Percentiles rank a stretch among this genome's conserved stretches.
Evolutionary conservation across 2,113 vertebrate species (phyloP).

Genomic region (Pyrgilauda ruficollis): DNA sequence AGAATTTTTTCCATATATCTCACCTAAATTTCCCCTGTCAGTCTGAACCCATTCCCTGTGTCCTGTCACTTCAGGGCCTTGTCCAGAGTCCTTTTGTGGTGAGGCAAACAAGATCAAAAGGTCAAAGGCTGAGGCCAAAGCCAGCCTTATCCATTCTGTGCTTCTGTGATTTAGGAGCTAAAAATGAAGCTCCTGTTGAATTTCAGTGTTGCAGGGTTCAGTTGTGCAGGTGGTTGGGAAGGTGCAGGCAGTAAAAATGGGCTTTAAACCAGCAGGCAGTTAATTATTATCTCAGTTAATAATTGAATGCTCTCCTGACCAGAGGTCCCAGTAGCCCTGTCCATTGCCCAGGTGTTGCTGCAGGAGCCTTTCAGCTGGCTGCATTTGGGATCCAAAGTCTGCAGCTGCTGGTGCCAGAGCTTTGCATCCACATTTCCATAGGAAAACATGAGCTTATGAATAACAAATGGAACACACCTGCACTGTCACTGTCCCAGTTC

Average conservation of each 20-base stretch:
- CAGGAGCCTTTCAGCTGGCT: background rate
- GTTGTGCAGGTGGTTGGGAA: background rate
- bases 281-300: background rate
- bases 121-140: background rate
- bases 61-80: background rate
- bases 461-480: background rate
- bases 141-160: background rate
- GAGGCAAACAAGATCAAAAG: background rate
- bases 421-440: background rate
- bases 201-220: background rate
- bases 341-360: background rate
- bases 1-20: background rate
- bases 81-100: background rate
- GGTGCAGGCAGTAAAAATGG: background rate
- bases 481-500: background rate
- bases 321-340: background rate
- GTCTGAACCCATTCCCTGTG: background rate
- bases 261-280: background rate
- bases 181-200: background rate
- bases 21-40: background rate
- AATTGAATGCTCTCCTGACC: background rate
- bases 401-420: accelerated
- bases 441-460: background rate
- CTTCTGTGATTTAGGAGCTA: background rate
- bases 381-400: background rate